These are phyloP conservation scores for Mechanitis mazaeus DNA, from an alignment of 2,888 invertebrate species.

Conservation along the genomic window DNA sequence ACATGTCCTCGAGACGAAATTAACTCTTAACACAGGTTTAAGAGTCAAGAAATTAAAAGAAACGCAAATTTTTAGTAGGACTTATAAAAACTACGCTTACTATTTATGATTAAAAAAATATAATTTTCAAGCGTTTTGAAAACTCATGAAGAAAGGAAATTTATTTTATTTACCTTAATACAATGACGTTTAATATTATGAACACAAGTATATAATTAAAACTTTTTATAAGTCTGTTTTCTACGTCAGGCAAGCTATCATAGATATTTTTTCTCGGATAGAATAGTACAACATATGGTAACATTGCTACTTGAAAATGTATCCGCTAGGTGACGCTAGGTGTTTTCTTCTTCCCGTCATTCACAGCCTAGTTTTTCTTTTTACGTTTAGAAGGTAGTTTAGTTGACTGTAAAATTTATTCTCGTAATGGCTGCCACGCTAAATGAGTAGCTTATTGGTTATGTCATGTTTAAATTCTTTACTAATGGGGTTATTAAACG, in stretches of 20 bases:
- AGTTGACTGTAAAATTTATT: constrained; percentile 66
- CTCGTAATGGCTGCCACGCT: constrained; percentile 75
- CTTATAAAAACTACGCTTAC: no score
- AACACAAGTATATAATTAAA: not conserved
- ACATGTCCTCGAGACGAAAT: no score
- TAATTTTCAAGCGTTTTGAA: no score
- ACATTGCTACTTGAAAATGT: constrained; percentile 32
- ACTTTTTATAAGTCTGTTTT: constrained; percentile 26
- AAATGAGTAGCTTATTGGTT: constrained; percentile 69
- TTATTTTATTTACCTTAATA: no score
- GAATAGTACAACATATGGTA: constrained; percentile 34
- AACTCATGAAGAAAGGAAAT: no score
- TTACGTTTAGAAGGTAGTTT: constrained; percentile 56
- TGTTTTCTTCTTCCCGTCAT: constrained; percentile 61
- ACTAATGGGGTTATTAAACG: constrained; percentile 47
- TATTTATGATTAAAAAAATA: no score
- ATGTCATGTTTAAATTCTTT: constrained; percentile 62
- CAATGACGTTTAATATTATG: not conserved
- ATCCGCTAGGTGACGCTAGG: constrained; percentile 60
- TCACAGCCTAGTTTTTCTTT: constrained; percentile 68
- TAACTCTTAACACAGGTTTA: no score
- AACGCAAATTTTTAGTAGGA: no score
- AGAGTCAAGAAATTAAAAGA: no score
- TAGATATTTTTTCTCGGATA: constrained; percentile 19
- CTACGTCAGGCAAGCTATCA: constrained; percentile 11